A percentile compares a stretch with the other conserved stretches of the same genome.
Evolutionary conservation across 2,113 vertebrate species (phyloP).

Genomic region (Hypanus sabinus): DNA sequence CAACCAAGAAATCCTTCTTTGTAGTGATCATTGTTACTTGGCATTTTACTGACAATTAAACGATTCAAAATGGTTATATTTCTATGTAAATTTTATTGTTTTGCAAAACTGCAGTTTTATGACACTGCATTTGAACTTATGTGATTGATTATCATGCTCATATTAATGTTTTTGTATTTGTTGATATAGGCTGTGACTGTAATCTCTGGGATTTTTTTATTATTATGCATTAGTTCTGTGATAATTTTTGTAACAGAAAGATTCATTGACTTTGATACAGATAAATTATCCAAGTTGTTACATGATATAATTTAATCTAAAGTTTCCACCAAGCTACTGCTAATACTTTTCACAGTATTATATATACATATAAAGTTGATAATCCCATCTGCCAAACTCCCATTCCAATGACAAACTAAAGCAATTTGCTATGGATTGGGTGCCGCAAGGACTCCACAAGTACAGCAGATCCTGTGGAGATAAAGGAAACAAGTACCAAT

Average conservation of each 20-base stretch:
- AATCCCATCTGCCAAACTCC: background rate
- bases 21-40: background rate
- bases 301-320: background rate
- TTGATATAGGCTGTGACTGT: background rate
- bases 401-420: background rate
- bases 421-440: background rate
- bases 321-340: background rate
- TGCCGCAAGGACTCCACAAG: too few species aligned
- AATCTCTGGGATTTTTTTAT: too few species aligned
- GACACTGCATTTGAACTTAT: background rate
- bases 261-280: background rate
- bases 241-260: too few species aligned
- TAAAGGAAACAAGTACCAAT: background rate
- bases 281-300: background rate
- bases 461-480: background rate
- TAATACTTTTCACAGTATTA: background rate
- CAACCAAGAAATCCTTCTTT: background rate
- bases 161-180: background rate
- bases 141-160: background rate
- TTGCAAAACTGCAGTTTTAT: background rate
- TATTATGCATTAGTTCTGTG: too few species aligned
- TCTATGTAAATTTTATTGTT: background rate
- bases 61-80: background rate
- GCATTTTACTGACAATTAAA: background rate
- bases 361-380: background rate